These are phyloP conservation scores for Lepus townsendii DNA, from an alignment of 2,797 vertebrate genomes.

Conservation along the genomic window DNA sequence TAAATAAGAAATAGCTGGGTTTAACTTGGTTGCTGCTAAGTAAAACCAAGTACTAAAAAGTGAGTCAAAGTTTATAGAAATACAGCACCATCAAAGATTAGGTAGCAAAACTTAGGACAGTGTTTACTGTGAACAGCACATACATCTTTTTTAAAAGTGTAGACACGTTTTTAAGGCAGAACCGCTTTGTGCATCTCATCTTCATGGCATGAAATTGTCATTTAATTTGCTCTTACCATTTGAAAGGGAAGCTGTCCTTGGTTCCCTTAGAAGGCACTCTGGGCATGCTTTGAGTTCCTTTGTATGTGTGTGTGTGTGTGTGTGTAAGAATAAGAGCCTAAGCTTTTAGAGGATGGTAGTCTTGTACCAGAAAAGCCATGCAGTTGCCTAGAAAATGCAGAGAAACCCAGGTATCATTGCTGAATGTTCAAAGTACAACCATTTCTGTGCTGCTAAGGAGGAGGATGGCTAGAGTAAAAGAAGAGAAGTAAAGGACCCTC, in stretches of 20 bases:
- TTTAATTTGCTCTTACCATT: slow-evolving; percentile 38
- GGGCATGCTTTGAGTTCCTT: not conserved
- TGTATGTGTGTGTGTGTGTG: not conserved
- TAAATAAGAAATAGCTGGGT: not conserved
- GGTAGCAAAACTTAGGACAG: not conserved
- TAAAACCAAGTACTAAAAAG: slow-evolving; percentile 51
- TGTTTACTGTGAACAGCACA: not conserved
- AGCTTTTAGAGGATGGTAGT: not conserved
- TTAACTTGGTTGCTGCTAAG: not conserved
- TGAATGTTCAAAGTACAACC: not conserved
- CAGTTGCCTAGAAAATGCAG: not conserved
- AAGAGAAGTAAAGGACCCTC: not conserved
- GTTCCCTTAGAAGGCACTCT: not conserved
- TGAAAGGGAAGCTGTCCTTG: not conserved
- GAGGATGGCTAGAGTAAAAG: not conserved
- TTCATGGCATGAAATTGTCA: not conserved
- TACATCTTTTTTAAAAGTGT: not conserved
- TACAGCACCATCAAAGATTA: slow-evolving; percentile 44
- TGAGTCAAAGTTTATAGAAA: slow-evolving; percentile 29
- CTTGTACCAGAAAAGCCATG: not conserved
- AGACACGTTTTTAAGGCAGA: slow-evolving; percentile 18
- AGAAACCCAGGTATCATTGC: not conserved
- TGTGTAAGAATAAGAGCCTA: not conserved
- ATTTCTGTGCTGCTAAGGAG: not conserved
- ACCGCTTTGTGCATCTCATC: not conserved